These are phyloP conservation scores for Montipora cactus DNA, from an alignment of 64 coral and sea anemone species.

Conservation along the genomic window DNA sequence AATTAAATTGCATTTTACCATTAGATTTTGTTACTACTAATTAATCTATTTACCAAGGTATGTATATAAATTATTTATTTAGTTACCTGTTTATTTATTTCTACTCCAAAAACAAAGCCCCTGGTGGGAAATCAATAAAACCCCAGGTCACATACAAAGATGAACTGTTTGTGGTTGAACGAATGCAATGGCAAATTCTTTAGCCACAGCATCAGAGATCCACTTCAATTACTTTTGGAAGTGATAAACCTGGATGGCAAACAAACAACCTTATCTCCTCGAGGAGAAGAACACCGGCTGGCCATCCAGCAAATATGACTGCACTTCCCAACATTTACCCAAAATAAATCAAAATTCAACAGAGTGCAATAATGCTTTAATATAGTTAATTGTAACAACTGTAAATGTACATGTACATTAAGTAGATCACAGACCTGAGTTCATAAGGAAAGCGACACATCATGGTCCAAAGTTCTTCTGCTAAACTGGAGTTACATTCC, in stretches of 20 bases:
- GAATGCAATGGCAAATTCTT: slow-evolving; percentile 64
- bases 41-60: too few species aligned
- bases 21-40: too few species aligned
- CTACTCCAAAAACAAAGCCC: not conserved
- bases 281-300: not conserved
- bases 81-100: not conserved
- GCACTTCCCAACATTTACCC: not conserved
- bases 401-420: too few species aligned
- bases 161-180: slow-evolving; percentile 81
- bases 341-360: not conserved
- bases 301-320: slow-evolving; percentile 10
- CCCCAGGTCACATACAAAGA: too few species aligned
- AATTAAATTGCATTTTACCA: too few species aligned
- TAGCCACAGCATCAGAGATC: slow-evolving; percentile 67
- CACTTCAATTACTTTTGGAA: slow-evolving; percentile 43
- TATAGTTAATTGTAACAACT: not conserved
- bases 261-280: not conserved
- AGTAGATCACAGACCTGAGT: slow-evolving; percentile 65
- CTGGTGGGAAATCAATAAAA: too few species aligned
- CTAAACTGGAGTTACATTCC: slow-evolving; percentile 98
- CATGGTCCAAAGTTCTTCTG: slow-evolving; percentile 96
- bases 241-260: slow-evolving; percentile 4
- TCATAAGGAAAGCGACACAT: slow-evolving; percentile 95
- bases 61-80: too few species aligned
- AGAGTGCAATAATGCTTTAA: not conserved